Evolutionary conservation across 2,113 vertebrate species (phyloP).

Genomic region (Syngnathus typhle): DNA sequence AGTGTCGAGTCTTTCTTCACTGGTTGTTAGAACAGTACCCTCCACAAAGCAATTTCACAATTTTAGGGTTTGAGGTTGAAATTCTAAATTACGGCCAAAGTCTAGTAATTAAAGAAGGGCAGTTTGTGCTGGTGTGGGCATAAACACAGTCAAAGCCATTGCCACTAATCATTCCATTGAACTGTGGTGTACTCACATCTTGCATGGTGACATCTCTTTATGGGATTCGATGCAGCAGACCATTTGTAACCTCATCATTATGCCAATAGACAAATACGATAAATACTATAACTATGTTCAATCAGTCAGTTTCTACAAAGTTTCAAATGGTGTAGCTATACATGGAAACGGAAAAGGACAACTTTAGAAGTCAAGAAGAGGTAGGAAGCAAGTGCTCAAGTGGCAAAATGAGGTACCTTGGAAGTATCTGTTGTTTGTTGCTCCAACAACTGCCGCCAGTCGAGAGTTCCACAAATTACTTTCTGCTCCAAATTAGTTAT

Average conservation of each 20-base stretch:
- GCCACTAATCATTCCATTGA: too few relatives aligned
- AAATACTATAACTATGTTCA: too few relatives aligned
- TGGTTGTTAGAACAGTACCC: neutral
- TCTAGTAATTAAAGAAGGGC: too few relatives aligned
- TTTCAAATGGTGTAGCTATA: too few relatives aligned
- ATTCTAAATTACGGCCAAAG: neutral
- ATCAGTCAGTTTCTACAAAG: too few relatives aligned
- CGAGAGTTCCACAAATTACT: slow-evolving; percentile 65
- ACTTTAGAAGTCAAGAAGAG: slow-evolving; percentile 5
- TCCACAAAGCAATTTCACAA: neutral
- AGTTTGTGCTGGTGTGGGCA: too few relatives aligned
- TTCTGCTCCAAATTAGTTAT: slow-evolving; percentile 59
- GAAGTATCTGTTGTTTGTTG: slow-evolving; percentile 46
- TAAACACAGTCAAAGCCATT: too few relatives aligned
- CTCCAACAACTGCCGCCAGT: slow-evolving; percentile 52
- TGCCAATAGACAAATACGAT: too few relatives aligned
- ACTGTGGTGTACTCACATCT: neutral
- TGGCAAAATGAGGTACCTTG: slow-evolving; percentile 56
- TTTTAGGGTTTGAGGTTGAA: neutral
- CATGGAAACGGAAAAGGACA: slow-evolving; percentile 17
- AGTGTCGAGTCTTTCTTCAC: slow-evolving; percentile 10
- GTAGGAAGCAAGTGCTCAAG: slow-evolving; percentile 26
- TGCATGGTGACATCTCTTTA: too few relatives aligned
- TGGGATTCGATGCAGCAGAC: too few relatives aligned
- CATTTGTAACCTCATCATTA: too few relatives aligned